These are phyloP conservation scores for Chrysemys picta DNA, from an alignment of 2,113 vertebrate species.

Conservation along the genomic window DNA sequence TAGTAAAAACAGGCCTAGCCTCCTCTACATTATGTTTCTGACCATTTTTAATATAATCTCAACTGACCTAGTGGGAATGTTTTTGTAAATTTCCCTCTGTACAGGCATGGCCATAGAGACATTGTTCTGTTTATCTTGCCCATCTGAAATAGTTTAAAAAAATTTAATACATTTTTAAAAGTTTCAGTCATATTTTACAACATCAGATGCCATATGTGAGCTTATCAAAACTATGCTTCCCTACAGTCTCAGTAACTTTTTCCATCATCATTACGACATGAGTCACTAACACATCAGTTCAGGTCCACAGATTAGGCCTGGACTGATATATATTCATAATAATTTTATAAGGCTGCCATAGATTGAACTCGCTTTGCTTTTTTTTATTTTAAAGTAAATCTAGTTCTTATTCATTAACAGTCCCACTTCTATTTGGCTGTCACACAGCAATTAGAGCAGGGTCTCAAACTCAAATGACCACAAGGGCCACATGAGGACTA, in stretches of 20 bases:
- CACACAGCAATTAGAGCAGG: background rate
- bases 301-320: background rate
- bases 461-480: too few relatives aligned
- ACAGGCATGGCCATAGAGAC: background rate
- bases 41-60: background rate
- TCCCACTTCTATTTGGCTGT: background rate
- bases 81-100: background rate
- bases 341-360: rapidly evolving
- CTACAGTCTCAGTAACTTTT: background rate
- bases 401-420: background rate
- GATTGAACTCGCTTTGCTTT: background rate
- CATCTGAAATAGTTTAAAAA: background rate
- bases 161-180: background rate
- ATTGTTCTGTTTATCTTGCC: background rate
- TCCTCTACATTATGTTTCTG: background rate
- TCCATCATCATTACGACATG: background rate
- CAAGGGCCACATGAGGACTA: too few relatives aligned
- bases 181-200: background rate
- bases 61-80: rapidly evolving
- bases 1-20: background rate
- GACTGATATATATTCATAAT: background rate
- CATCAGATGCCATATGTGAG: background rate
- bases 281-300: background rate
- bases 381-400: background rate
- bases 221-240: background rate